These are phyloP conservation scores for Orthosia gracilis DNA, from an alignment of 2,888 invertebrate species.

Conservation along the genomic window DNA sequence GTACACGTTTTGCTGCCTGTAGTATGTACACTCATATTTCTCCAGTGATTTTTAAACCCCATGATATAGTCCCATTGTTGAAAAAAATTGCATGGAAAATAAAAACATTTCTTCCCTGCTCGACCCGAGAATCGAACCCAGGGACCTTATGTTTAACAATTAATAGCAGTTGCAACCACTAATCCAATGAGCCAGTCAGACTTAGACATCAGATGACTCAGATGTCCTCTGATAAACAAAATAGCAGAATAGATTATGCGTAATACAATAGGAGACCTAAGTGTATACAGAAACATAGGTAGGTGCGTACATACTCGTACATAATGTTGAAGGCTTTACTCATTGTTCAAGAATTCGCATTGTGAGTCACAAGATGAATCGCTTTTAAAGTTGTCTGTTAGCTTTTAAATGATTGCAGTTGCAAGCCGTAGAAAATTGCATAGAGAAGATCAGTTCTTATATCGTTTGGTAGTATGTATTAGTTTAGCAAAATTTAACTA, in stretches of 20 bases:
- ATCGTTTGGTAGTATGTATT: no score
- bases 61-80: no score
- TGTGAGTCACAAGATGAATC: slow-evolving; percentile 53
- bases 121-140: background rate
- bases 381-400: slow-evolving; percentile 11
- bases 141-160: background rate
- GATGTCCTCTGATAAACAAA: background rate
- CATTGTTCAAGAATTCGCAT: slow-evolving; percentile 55
- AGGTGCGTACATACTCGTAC: background rate
- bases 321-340: slow-evolving; percentile 31
- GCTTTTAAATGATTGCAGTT: slow-evolving; percentile 25
- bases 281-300: background rate
- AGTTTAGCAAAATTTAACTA: no score
- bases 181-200: background rate
- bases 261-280: background rate
- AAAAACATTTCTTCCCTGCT: background rate
- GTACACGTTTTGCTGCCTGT: no score
- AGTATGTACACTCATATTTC: no score
- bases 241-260: background rate
- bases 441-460: background rate
- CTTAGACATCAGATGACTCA: background rate
- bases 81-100: no score
- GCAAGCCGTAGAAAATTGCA: background rate
- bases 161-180: background rate
- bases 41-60: no score